A percentile compares a stretch with the other conserved stretches of the same genome.
Conservation (phyloP, 2,888 invertebrate species). For the Polylopha cassiicola region DNA sequence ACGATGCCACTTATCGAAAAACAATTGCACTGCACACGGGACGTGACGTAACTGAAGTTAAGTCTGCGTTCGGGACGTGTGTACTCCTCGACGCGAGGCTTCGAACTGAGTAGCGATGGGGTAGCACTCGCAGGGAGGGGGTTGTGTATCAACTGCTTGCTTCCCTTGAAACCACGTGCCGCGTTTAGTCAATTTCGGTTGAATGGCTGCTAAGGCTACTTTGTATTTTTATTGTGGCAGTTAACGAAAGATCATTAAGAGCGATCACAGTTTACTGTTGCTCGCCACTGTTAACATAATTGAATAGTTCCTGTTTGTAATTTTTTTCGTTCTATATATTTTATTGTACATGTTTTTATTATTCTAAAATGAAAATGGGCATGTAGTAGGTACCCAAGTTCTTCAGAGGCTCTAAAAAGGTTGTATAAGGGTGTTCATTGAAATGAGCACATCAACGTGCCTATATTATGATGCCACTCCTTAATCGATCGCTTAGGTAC, state of each 20-base stretch:
- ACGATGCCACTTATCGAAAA: slow-evolving; percentile 61
- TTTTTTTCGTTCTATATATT: slow-evolving; percentile 12
- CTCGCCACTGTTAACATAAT: slow-evolving; percentile 38
- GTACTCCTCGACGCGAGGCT: slow-evolving; percentile 37
- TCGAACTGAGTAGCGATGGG: slow-evolving; percentile 37
- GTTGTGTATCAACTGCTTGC: slow-evolving; percentile 59
- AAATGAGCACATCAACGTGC: no score
- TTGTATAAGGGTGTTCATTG: no score
- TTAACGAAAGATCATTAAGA: slow-evolving; percentile 58
- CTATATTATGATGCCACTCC: no score
- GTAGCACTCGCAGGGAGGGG: slow-evolving; percentile 47
- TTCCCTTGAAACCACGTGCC: slow-evolving; percentile 66
- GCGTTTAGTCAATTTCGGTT: slow-evolving; percentile 61
- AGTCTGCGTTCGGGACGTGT: slow-evolving; percentile 35
- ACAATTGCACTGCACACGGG: slow-evolving; percentile 39
- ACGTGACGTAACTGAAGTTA: slow-evolving; percentile 69
- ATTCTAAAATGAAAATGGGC: slow-evolving; percentile 8
- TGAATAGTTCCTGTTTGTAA: slow-evolving; percentile 29
- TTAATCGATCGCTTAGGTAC: no score
- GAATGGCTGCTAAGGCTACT: slow-evolving; percentile 47
- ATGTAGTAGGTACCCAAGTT: no score
- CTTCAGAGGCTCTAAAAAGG: no score
- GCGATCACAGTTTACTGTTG: slow-evolving; percentile 45
- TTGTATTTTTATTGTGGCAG: slow-evolving; percentile 61
- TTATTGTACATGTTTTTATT: slow-evolving; percentile 13